Base-by-base conservation (phyloP, 92 coral and sea anemone genomes). In the Epizoanthus scotinus region DNA sequence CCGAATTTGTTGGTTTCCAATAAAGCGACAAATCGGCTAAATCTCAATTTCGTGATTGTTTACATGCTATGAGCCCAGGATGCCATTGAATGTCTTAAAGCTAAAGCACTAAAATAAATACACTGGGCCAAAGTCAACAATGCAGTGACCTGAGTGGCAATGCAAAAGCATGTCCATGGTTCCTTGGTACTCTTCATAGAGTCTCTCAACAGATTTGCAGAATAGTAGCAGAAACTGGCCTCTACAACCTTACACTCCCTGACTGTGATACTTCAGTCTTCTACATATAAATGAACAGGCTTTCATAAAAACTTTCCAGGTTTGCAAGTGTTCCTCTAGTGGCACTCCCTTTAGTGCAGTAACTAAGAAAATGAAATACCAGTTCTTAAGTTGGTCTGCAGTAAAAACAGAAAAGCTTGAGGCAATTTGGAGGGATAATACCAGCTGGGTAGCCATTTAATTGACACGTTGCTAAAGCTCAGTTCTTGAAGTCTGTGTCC, bases 41-140 rank as follows among this genome's bases (percentile, higher is more conserved):
- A 77, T 22, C 26, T 77, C 82, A 3, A 77, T 77, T 2, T 58
- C 21, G 22, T 77, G 82, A 57, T 77, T 79, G 75, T 79, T 63
- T 5, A 63, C 34, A 13, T 63, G 59, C 34, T 78, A 61, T 22
- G 70, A 63, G 2, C 81, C 28, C 22, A 55, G 65, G 78, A 82
- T 54, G 57, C 84, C 79, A 67, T 66, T 78, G 42, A 84, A 65
- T 20, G 71, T 29, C 71, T 87, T 82, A 47, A 84, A 78, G 0
- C 68, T 54, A 57, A 87, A 84, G 61, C 91, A 87, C 91, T 88
- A 87, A 29, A 87, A 85, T 34, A 77, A 21, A 50, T 81, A 88
- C 14, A 88, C 92, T 34, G 89, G 92, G 19, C 89, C 89, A 79
- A 65, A 88, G 54, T 81, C 86, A 36, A 73, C 67, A n/a, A 84